Evolutionary conservation across 2,888 invertebrate genomes (phyloP).

Genomic region (Napeogenes sylphis): DNA sequence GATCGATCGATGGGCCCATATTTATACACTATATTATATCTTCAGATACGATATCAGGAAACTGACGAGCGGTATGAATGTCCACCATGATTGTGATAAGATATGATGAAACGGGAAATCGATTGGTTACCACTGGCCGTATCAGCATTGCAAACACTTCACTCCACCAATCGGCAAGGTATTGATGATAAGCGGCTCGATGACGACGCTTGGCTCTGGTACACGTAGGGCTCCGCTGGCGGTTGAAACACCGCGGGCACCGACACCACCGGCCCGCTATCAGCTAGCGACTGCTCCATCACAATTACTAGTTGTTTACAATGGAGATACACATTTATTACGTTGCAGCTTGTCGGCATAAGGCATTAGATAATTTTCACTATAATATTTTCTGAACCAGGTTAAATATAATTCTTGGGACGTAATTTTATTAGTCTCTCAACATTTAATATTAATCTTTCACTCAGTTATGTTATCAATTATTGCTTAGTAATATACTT

Average conservation of each 20-base stretch:
- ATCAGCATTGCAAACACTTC: constrained; percentile 72
- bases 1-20: constrained; percentile 77
- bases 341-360: constrained; percentile 57
- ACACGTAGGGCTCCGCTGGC: constrained; percentile 31
- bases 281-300: constrained; percentile 54
- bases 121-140: constrained; percentile 66
- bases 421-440: constrained; percentile 15
- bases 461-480: not conserved
- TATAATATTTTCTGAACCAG: constrained; percentile 22
- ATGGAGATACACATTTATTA: constrained; percentile 70
- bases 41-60: constrained; percentile 72
- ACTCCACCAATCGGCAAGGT: constrained; percentile 66
- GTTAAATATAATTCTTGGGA: constrained; percentile 14
- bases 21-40: constrained; percentile 77
- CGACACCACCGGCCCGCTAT: constrained; percentile 52
- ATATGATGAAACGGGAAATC: constrained; percentile 64
- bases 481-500: too few species aligned
- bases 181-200: constrained; percentile 53
- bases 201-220: constrained; percentile 32
- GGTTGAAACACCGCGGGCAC: constrained; percentile 40
- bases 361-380: constrained; percentile 51
- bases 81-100: constrained; percentile 75
- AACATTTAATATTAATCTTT: not conserved
- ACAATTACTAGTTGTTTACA: constrained; percentile 61
- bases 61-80: constrained; percentile 67